Evolutionary conservation across 37 sponge, comb jelly and placozoan genomes (phyloP).

Genomic region (Tethya wilhelma): DNA sequence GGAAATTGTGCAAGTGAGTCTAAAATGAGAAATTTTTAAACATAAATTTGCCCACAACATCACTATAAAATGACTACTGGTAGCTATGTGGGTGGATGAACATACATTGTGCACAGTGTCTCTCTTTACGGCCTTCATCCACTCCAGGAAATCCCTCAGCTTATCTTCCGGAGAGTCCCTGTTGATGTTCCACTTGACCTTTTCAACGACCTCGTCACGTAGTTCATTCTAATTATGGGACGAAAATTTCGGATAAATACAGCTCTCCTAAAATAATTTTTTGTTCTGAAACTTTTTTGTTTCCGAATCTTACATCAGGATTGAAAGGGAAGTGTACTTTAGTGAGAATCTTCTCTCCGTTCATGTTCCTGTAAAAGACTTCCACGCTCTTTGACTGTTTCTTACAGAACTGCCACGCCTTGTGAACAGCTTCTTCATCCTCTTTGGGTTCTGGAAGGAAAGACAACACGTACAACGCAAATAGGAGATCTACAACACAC

Average conservation of each 20-base stretch:
- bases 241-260: neutral
- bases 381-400: conserved; percentile 50
- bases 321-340: conserved; percentile 54
- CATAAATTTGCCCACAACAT: neutral
- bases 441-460: conserved; percentile 1
- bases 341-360: conserved; percentile 33
- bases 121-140: conserved; percentile 72
- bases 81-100: neutral
- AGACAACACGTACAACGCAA: neutral
- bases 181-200: conserved; percentile 77
- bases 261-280: neutral
- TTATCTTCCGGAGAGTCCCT: conserved; percentile 84
- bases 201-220: conserved; percentile 7
- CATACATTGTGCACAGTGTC: conserved; percentile 65
- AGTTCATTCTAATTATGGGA: conserved; percentile 1
- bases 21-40: neutral
- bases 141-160: conserved; percentile 80
- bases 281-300: neutral
- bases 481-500: neutral
- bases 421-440: neutral
- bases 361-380: conserved; percentile 49
- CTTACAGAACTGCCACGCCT: conserved; percentile 58
- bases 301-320: conserved; percentile 26
- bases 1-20: neutral
- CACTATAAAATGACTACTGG: neutral